A percentile compares a stretch with the other conserved stretches of the same genome.
These are phyloP conservation scores for Sakesphorus luctuosus DNA, from an alignment of 2,113 vertebrate genomes.

Conservation along the genomic window DNA sequence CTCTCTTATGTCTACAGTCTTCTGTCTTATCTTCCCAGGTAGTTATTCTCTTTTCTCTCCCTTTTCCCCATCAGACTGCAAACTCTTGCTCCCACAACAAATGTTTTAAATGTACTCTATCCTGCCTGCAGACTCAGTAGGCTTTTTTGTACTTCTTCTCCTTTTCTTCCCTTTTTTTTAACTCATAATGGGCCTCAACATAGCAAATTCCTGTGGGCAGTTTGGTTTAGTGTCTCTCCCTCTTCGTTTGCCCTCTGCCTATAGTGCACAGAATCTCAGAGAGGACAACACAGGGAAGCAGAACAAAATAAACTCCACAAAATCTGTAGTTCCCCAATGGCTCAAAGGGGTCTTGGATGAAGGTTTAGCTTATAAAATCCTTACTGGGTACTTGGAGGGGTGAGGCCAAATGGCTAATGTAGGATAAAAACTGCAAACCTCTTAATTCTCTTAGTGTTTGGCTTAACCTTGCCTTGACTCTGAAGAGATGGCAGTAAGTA, in stretches of 20 bases:
- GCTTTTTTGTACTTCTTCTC: not conserved
- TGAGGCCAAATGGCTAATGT: constrained; percentile 66
- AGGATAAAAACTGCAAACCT: constrained; percentile 65
- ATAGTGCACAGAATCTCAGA: not conserved
- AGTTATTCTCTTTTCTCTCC: not conserved
- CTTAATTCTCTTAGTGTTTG: constrained; percentile 68
- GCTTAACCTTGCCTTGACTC: constrained; percentile 70
- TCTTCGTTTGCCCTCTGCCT: not conserved
- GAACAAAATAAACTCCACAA: constrained; percentile 37
- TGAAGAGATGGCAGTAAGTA: constrained; percentile 54
- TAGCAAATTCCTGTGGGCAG: not conserved
- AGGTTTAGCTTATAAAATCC: constrained; percentile 53
- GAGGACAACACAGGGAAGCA: not conserved
- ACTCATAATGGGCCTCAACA: not conserved
- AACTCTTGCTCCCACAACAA: not conserved
- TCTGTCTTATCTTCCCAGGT: not conserved
- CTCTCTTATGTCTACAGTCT: not conserved
- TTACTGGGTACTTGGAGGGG: not conserved
- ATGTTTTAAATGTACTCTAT: constrained; percentile 3
- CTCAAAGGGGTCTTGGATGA: constrained; percentile 18
- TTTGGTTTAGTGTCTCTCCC: not conserved
- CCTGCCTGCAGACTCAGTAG: not conserved
- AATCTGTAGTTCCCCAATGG: not conserved
- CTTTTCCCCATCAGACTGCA: not conserved
- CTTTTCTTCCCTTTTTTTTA: not conserved